Evolutionary conservation across 2,113 vertebrate genomes (phyloP).

Genomic region (Sterrhoptilus dennistouni): DNA sequence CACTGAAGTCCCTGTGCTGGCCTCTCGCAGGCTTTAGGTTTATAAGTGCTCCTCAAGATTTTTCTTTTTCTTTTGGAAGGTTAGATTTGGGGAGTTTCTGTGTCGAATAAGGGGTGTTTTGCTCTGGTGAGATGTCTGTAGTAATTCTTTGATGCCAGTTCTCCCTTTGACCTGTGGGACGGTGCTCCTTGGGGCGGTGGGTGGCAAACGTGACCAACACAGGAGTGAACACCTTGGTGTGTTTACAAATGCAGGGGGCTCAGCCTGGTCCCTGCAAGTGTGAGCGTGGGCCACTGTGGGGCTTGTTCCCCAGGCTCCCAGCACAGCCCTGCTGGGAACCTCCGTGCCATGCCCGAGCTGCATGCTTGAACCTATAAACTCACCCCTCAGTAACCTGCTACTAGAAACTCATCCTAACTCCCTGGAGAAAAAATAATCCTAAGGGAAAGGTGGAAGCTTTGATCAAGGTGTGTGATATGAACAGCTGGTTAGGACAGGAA

Average conservation of each 20-base stretch:
- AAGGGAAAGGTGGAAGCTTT: background rate
- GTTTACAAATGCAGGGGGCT: background rate
- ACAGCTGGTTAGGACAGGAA: background rate
- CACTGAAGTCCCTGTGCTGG: background rate
- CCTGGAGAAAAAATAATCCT: background rate
- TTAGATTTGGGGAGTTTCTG: background rate
- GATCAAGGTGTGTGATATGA: background rate
- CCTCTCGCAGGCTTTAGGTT: background rate
- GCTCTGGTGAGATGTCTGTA: background rate
- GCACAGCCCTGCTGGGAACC: background rate
- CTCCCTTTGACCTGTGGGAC: background rate
- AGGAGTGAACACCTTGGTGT: background rate
- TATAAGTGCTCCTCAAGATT: slow-evolving; percentile 15
- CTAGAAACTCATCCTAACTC: background rate
- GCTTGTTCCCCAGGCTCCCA: background rate
- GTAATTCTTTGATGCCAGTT: background rate
- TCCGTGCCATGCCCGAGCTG: background rate
- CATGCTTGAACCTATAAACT: background rate
- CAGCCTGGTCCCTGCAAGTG: background rate
- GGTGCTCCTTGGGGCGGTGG: background rate
- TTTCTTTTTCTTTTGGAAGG: background rate
- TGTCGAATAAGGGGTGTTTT: background rate
- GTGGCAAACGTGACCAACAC: background rate
- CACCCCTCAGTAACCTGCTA: background rate
- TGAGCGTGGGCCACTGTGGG: background rate